Evolutionary conservation across 2,797 vertebrate genomes (phyloP), one percentile per base, ranked within the genome.

Genomic region (Anomalospiza imberbis): DNA sequence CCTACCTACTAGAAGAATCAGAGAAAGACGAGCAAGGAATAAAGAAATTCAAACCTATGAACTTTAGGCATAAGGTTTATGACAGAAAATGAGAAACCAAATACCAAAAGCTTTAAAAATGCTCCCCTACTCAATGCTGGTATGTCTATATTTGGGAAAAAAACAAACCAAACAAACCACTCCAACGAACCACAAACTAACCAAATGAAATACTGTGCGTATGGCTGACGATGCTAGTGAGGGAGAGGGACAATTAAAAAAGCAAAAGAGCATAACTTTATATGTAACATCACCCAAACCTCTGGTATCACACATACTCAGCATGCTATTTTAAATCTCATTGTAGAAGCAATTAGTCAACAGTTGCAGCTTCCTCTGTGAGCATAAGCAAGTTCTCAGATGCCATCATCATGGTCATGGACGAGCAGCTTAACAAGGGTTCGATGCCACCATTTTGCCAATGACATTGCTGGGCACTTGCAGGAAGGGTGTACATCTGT

Each of bases 41-140:
- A 75, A 85, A 88, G 54, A 87, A 85, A 45, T 25, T 62, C 20
- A 85, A 63, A 50, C 17, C 32, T 16, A 50, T 0, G 12, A 96
- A 38, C n/a, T 88, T 55, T 19, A 20, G 62, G 28, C 34, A 68
- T 36, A 60, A 81, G 28, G 36, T 25, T 85, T 57, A 72, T 38
- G 60, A 79, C 6, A 70, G 15, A 89, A 85, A 31, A 71, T 29
- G 22, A 92, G 81, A 74, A 92, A 94, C 67, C 13, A 82, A 82
- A 24, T n/a, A 54, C 2, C 42, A 74, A 13, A 67, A 65, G 28
- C 2, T 10, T 71, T 73, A 51, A 50, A 93, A 83, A 54, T 4
- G 3, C 14, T 76, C 34, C 28, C 14, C 12, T 89, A 38, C 12
- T 72, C 19, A 42, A 66, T 1, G 1, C 17, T 36, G 18, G 14